These are phyloP conservation scores for Phoebastria nigripes DNA, from an alignment of 2,797 vertebrate species.

Conservation along the genomic window DNA sequence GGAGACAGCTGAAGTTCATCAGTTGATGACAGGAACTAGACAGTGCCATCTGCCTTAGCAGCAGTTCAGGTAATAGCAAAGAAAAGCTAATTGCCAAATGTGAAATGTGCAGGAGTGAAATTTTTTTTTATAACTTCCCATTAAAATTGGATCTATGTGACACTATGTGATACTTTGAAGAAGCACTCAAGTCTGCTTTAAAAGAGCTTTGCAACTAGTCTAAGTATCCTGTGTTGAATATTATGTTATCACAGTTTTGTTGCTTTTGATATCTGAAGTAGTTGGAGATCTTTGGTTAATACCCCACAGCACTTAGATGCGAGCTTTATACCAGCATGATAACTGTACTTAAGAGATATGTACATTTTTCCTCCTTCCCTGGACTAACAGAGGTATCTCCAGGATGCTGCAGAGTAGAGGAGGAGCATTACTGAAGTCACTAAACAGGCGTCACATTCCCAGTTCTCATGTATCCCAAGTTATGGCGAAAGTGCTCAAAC, in stretches of 20 bases:
- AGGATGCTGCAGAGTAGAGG: neutral
- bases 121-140: neutral
- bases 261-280: neutral
- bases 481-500: neutral
- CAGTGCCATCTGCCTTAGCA: conserved; percentile 58
- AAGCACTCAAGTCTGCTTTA: neutral
- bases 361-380: neutral
- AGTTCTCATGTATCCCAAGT: fast-evolving
- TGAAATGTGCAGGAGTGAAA: neutral
- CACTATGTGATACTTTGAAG: neutral
- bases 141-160: neutral
- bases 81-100: conserved; percentile 29
- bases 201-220: neutral
- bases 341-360: neutral
- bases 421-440: neutral
- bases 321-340: neutral
- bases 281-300: neutral
- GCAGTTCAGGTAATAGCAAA: conserved; percentile 55
- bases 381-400: neutral
- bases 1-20: conserved; percentile 60
- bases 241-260: neutral
- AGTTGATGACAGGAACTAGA: conserved; percentile 56
- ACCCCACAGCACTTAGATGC: neutral
- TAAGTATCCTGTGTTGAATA: neutral
- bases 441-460: neutral